A percentile compares a stretch with the other conserved stretches of the same genome.
phyloP scores from a whole-genome alignment of 2,113 vertebrate species.

The Salvelinus alpinus region DNA sequence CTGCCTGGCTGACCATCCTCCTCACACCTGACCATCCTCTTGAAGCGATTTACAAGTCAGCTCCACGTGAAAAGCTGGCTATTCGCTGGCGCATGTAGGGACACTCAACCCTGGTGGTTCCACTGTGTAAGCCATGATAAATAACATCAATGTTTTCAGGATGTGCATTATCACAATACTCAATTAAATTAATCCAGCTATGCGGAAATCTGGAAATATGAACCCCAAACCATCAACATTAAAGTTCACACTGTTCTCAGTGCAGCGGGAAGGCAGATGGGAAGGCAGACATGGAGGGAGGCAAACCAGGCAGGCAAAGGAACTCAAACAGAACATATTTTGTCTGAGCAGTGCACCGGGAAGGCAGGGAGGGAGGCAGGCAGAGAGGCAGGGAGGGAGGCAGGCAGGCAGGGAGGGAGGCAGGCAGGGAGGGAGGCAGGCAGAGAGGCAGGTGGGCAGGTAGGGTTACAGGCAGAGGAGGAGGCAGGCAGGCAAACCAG shows the following conservation, averaged over 20 bases:
- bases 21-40: too few species aligned
- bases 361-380: slow-evolving; percentile 27
- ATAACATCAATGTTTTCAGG: slow-evolving; percentile 48
- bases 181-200: slow-evolving; percentile 62
- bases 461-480: slow-evolving; percentile 21
- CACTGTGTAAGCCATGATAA: slow-evolving; percentile 31
- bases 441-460: background rate
- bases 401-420: too few species aligned
- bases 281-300: slow-evolving; percentile 26
- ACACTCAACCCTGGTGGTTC: too few species aligned
- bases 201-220: slow-evolving; percentile 45
- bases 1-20: too few species aligned
- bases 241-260: slow-evolving; percentile 34
- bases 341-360: background rate
- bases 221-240: slow-evolving; percentile 15
- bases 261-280: slow-evolving; percentile 10
- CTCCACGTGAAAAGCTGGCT: too few species aligned
- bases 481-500: slow-evolving; percentile 27
- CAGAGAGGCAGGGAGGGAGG: too few species aligned
- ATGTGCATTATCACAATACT: slow-evolving; percentile 45
- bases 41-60: too few species aligned
- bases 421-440: slow-evolving; percentile 6
- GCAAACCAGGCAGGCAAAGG: slow-evolving; percentile 12
- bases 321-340: background rate
- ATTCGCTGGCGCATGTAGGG: too few species aligned